These are phyloP conservation scores for Folsomia manolachei DNA, from an alignment of 2,888 invertebrate species.

Conservation along the genomic window DNA sequence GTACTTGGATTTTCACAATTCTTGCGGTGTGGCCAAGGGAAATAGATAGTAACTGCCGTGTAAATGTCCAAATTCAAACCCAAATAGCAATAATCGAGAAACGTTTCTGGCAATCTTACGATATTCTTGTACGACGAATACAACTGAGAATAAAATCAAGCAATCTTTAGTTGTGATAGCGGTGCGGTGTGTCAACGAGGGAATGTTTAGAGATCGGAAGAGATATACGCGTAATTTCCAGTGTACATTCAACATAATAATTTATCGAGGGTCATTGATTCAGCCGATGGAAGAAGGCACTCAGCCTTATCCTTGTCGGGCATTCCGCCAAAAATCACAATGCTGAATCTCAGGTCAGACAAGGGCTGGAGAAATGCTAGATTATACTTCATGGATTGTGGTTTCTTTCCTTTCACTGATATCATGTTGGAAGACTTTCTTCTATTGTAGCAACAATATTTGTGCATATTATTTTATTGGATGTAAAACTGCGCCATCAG, in stretches of 20 bases:
- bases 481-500: background rate
- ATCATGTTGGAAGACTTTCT: background rate
- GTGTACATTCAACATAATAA: constrained; percentile 16
- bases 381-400: background rate
- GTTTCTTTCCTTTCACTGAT: background rate
- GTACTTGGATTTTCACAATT: background rate
- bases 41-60: background rate
- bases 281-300: constrained; percentile 17
- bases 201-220: background rate
- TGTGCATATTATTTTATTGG: background rate
- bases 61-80: background rate
- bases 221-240: background rate
- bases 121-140: too few species aligned
- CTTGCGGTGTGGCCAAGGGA: background rate
- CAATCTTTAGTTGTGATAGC: background rate
- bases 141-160: too few species aligned
- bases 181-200: background rate
- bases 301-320: constrained; percentile 18
- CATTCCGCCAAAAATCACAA: constrained; percentile 25
- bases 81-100: background rate
- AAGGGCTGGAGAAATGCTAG: too few species aligned
- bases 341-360: background rate
- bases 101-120: background rate
- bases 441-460: background rate
- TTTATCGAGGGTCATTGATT: constrained; percentile 23